Base-by-base conservation (phyloP, 2,113 vertebrate genomes). In the Stigmatopora argus region DNA sequence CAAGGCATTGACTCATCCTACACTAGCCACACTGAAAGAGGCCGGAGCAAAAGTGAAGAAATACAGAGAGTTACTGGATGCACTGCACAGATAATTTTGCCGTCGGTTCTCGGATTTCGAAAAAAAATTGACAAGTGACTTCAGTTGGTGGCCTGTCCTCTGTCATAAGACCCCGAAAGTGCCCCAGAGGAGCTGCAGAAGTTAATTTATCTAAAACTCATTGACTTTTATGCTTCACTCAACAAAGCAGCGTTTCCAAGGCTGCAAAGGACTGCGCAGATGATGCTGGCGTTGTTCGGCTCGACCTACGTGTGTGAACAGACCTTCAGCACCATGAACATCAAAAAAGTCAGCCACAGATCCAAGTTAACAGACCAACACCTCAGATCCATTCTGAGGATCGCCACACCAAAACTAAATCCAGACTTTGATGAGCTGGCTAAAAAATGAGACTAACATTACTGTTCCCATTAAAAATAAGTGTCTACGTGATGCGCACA, bases 321-420 rank as follows among this genome's bases (percentile, higher is more conserved):
- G n/a, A n/a, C n/a, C n/a, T n/a, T n/a, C n/a, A 69, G 45, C 12
- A 3, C 73, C 13, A 74, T 67, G 67, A 76, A 72, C 65, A 66
- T 53, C 66, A 74, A 78, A 65, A 75, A 75, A 78, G 8, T 51
- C 6, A 4, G 13, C 2, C 65, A 67, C 71, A 79, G 66, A 51
- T 51, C 17, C 48, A 51, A 51, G 48, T 51, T 51, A n/a, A 51
- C 18, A n/a, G 48, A 51, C 48, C 48, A n/a, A 51, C 48, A 51
- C 48, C 48, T 51, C 10, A 46, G 10, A 46, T 10, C 45, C 45
- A 31, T 31, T 31, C 26, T 31, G 26, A 31, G 26, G 26, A 31
- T 31, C 26, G 26, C 26, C 26, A 31, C 26, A 31, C 26, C 3
- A 31, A 31, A 31, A 31, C 26, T 31, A 31, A 31, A 31, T 31